Percentiles rank a stretch among this genome's conserved stretches.
phyloP scores from a whole-genome alignment of 2,113 vertebrate genomes.

The Lampris incognitus region DNA sequence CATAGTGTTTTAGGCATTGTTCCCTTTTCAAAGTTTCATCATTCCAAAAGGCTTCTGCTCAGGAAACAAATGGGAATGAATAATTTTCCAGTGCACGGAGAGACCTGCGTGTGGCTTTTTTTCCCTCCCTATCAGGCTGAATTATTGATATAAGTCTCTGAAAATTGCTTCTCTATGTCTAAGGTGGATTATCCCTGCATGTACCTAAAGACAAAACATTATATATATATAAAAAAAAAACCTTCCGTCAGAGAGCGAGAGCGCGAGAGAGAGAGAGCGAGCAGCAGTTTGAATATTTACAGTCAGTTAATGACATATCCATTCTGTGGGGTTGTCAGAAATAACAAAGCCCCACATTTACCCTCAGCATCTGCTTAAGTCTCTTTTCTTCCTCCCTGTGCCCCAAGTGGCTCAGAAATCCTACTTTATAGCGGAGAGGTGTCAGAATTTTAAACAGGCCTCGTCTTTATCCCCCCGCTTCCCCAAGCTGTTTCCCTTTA shows the following conservation, averaged over 20 bases:
- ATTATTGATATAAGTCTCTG: conserved; percentile 74
- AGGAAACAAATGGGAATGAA: conserved; percentile 64
- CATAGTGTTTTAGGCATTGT: conserved; percentile 37
- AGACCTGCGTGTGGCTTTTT: conserved; percentile 36
- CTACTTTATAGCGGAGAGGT: conserved; percentile 82
- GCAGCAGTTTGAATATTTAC: conserved; percentile 79
- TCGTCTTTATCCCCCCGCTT: conserved; percentile 77
- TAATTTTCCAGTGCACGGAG: conserved; percentile 47
- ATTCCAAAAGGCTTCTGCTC: conserved; percentile 58
- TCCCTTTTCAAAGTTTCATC: conserved; percentile 55
- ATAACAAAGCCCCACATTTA: conserved; percentile 81
- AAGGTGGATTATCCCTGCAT: conserved; percentile 69
- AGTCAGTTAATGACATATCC: conserved; percentile 83
- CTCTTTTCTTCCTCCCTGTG: conserved; percentile 75
- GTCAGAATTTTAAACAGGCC: conserved; percentile 83
- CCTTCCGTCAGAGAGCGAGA: conserved; percentile 62
- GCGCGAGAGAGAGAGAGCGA: conserved; percentile 42
- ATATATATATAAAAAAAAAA: conserved; percentile 51
- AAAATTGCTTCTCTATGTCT: conserved; percentile 52
- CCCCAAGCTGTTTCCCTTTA: conserved; percentile 75
- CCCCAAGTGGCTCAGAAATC: conserved; percentile 83
- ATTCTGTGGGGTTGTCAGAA: conserved; percentile 81
- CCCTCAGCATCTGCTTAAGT: conserved; percentile 82
- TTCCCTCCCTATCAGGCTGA: conserved; percentile 62
- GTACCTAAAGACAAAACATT: conserved; percentile 79